Evolutionary conservation across 2,888 invertebrate genomes (phyloP).

Genomic region (Drosophila acutilabella): DNA sequence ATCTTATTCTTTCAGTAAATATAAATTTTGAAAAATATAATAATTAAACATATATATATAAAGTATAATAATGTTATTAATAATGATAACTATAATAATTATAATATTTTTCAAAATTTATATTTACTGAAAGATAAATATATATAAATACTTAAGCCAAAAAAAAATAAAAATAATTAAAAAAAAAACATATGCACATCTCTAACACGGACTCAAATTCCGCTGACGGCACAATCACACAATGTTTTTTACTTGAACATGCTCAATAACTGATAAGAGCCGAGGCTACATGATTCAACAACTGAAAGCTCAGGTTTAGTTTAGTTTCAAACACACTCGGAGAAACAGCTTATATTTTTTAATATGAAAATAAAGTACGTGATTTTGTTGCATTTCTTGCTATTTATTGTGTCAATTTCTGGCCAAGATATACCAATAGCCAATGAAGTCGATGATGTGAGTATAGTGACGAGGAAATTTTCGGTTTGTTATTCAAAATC

Average conservation of each 20-base stretch:
- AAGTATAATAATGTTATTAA: too few relatives aligned
- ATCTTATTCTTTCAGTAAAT: too few relatives aligned
- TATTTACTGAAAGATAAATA: too few relatives aligned
- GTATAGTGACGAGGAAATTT: not conserved
- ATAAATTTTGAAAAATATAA: too few relatives aligned
- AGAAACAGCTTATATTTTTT: not conserved
- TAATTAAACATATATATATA: too few relatives aligned
- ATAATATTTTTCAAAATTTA: too few relatives aligned
- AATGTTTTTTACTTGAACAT: not conserved
- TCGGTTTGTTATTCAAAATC: not conserved
- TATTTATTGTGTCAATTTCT: not conserved
- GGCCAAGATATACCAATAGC: not conserved
- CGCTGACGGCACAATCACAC: not conserved
- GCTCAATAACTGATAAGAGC: not conserved
- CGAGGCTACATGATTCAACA: not conserved
- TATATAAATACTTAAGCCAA: too few relatives aligned
- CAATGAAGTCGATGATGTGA: not conserved
- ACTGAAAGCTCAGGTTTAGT: not conserved
- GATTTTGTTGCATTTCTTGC: not conserved
- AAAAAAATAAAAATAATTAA: too few relatives aligned
- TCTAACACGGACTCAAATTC: not conserved
- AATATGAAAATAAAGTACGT: conserved; percentile 8
- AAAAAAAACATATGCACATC: too few relatives aligned
- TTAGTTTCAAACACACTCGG: not conserved
- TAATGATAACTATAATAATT: too few relatives aligned